A percentile compares a stretch with the other conserved stretches of the same genome.
Evolutionary conservation across 2,797 vertebrate species (phyloP).

Genomic region (Acanthurus lineatus): DNA sequence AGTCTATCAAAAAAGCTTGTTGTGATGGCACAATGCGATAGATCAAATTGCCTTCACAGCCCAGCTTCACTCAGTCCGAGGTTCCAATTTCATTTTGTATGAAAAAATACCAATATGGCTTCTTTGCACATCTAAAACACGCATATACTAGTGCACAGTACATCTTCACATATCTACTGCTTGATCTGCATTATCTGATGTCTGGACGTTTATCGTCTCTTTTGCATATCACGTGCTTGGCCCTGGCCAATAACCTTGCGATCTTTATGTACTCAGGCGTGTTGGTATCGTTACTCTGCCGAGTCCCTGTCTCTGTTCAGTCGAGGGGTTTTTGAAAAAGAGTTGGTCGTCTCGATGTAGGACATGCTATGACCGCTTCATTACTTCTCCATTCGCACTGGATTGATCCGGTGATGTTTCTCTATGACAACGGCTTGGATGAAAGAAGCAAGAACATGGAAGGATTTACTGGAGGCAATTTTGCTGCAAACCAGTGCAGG

Average conservation of each 20-base stretch:
- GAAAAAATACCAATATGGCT: not conserved
- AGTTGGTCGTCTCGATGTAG: conserved; percentile 91
- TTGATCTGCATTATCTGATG: conserved; percentile 85
- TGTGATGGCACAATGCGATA: not conserved
- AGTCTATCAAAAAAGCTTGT: not conserved
- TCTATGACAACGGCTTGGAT: conserved; percentile 96
- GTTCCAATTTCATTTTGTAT: not conserved
- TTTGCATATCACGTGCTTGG: conserved; percentile 97
- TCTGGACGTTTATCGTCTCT: conserved; percentile 88
- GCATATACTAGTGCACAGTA: not conserved
- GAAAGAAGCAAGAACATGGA: conserved; percentile 99
- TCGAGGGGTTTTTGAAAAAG: conserved; percentile 88
- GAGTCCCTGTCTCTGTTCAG: conserved; percentile 92
- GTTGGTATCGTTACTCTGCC: conserved; percentile 90
- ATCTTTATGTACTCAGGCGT: conserved; percentile 88
- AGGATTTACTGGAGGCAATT: conserved; percentile 91
- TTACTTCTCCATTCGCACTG: conserved; percentile 98
- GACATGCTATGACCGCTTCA: conserved; percentile 99
- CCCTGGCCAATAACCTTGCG: conserved; percentile 90
- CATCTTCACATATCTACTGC: conserved; percentile 34
- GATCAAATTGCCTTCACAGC: not conserved
- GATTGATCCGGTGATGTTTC: conserved; percentile 99
- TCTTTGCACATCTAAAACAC: not conserved
- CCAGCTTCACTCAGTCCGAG: not conserved
- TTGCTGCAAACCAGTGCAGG: conserved; percentile 95